Evolutionary conservation across 2,888 invertebrate genomes (phyloP), one percentile per base, ranked within the genome.

Genomic region (Microplitis deprimator): DNA sequence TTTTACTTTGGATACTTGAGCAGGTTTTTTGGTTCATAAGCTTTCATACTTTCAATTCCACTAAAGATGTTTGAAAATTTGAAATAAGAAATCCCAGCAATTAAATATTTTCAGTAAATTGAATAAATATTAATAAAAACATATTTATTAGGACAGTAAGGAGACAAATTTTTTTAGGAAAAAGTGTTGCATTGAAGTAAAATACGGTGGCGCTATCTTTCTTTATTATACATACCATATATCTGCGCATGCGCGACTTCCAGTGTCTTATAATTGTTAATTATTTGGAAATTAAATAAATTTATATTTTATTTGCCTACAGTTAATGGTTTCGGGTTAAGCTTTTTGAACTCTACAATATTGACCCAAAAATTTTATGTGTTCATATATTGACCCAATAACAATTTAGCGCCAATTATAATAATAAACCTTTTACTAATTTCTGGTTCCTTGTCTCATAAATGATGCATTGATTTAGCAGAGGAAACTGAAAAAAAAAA

Each of bases 141-240:
- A 20, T 39, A 13, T 50, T 68, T 41, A 68, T 41, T 68, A 68
- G 40, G 5, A 40, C 41, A 41, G 68, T 5, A 68, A 68, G 50
- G 50, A 50, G 13, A 50, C 13, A 50, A 29, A 29, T 50, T 50
- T 50, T 68, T 41, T 68, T 68, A 16, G 8, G 29, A 17, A 68
- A 10, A 1, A 68, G 10, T n/a, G 73, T 50, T 64, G 62, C 17
- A 20, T 17, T 5, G 16, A 20, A 62, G 40, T 13, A 60, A 8
- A 67, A 41, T 16, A 29, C 16, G 70, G 69, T 70, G 75, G 75
- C 75, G 69, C 75, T 70, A 64, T 39, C 50, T 50, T 50, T 13
- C 50, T 29, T 16, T 38, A 6, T 7, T 60, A 8, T 13, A 29
- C 5, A 13, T 7, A 61, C 40, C 13, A 7, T 3, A 69, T 10